Conservation (phyloP, 2,113 vertebrate genomes). For the Chauna torquata region DNA sequence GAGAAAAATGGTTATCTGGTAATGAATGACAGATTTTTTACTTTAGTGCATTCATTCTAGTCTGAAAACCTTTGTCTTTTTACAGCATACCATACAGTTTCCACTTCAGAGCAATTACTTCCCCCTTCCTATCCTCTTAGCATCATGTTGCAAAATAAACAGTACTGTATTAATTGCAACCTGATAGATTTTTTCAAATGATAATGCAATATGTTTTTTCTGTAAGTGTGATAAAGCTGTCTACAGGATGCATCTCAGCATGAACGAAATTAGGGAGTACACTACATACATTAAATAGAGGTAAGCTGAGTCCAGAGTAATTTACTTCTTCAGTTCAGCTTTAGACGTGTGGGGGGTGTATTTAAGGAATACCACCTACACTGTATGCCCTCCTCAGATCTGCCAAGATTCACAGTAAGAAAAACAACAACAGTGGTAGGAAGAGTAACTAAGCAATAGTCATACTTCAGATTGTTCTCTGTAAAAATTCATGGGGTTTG, state of each 20-base stretch:
- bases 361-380: not conserved
- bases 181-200: not conserved
- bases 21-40: not conserved
- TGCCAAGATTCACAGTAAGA: constrained; percentile 16
- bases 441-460: not conserved
- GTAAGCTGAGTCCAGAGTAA: not conserved
- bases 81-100: not conserved
- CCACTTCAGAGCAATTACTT: not conserved
- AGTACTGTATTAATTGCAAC: not conserved
- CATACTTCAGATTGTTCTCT: not conserved
- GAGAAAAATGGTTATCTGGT: constrained; percentile 12
- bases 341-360: not conserved
- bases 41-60: constrained; percentile 1
- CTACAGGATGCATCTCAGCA: constrained; percentile 2
- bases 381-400: not conserved
- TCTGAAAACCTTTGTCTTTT: not conserved
- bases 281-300: constrained; percentile 33
- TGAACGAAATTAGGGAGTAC: not conserved
- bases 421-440: not conserved
- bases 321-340: not conserved
- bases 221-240: not conserved
- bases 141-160: not conserved
- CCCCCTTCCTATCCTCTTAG: not conserved
- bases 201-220: not conserved
- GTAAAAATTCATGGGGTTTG: not conserved